These are phyloP conservation scores for Stegodyphus mimosarum DNA, from an alignment of 1,140 invertebrate genomes.

Conservation along the genomic window DNA sequence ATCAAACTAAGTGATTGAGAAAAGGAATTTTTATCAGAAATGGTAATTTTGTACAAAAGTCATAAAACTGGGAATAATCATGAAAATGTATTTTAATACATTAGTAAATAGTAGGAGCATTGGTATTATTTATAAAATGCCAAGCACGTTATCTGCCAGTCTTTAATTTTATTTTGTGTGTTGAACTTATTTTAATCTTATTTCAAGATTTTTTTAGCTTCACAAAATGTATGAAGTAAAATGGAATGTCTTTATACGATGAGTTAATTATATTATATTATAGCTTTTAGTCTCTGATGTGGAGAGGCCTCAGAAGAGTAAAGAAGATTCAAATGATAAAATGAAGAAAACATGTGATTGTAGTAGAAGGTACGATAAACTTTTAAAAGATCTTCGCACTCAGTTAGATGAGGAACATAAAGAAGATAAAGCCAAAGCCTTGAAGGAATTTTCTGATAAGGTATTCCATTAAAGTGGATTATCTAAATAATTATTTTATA, in stretches of 20 bases:
- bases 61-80: no score
- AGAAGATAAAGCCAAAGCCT: constrained; percentile 65
- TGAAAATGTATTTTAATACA: no score
- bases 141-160: no score
- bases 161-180: no score
- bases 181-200: no score
- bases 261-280: neutral
- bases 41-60: no score
- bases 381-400: constrained; percentile 63
- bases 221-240: neutral
- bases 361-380: constrained; percentile 38
- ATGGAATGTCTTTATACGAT: neutral
- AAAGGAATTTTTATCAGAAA: no score
- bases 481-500: no score
- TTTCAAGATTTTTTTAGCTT: neutral
- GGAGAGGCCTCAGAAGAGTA: neutral
- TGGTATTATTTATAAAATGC: no score
- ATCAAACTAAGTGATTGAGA: no score
- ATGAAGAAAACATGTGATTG: constrained; percentile 39
- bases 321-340: neutral
- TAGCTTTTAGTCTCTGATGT: neutral
- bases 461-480: constrained; percentile 61
- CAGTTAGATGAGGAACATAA: constrained; percentile 65
- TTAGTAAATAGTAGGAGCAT: no score
- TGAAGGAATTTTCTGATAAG: constrained; percentile 67